Evolutionary conservation across 2,797 vertebrate species (phyloP).

Genomic region (Margarornis squamiger): DNA sequence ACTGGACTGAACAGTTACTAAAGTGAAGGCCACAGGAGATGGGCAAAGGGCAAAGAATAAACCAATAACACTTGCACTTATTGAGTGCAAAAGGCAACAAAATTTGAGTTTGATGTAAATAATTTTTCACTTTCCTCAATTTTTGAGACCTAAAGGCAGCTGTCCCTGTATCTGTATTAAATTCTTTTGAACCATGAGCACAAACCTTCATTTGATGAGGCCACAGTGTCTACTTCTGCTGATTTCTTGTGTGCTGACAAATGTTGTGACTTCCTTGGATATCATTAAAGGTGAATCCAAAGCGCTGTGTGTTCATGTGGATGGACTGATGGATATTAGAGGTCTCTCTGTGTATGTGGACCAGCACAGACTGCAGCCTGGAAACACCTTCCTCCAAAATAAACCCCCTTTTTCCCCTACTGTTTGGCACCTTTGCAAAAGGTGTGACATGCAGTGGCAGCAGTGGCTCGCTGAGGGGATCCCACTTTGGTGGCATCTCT

Average conservation of each 20-base stretch:
- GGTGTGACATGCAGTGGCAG: not conserved
- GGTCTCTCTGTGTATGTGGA: not conserved
- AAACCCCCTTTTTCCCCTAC: not conserved
- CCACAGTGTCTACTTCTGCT: not conserved
- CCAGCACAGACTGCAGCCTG: not conserved
- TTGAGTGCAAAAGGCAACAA: not conserved
- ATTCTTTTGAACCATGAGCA: not conserved
- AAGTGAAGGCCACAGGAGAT: not conserved
- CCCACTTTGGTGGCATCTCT: not conserved
- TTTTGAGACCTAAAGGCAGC: not conserved
- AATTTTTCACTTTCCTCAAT: not conserved
- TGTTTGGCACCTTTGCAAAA: not conserved
- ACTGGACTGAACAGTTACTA: not conserved
- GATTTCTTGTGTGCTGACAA: not conserved
- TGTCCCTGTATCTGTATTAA: not conserved
- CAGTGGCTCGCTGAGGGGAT: not conserved
- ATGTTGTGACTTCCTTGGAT: not conserved
- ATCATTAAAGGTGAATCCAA: not conserved
- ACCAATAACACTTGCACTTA: not conserved
- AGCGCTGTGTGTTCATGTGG: accelerated
- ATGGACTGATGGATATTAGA: not conserved
- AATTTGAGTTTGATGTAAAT: not conserved
- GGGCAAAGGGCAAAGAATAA: not conserved
- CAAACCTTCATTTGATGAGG: not conserved
- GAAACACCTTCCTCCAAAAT: not conserved